A percentile compares a stretch with the other conserved stretches of the same genome.
phyloP scores from a whole-genome alignment of 2,888 invertebrate species.

The Drosophila melanosoma region DNA sequence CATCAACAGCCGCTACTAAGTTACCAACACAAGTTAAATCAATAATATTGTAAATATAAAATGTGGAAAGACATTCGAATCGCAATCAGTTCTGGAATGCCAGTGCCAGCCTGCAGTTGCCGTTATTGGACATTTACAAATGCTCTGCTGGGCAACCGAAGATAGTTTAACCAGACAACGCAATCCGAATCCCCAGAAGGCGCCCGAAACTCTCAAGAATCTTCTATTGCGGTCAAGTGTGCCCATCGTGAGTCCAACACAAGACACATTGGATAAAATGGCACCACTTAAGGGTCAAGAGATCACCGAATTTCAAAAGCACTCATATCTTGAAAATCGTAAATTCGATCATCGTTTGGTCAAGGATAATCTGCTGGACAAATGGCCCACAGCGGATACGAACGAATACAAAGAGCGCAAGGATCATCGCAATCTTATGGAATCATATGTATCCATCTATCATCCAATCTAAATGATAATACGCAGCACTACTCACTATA shows the following conservation, averaged over 20 bases:
- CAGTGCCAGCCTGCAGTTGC: conserved; percentile 5
- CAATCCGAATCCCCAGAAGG: conserved; percentile 79
- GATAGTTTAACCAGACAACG: conserved; percentile 79
- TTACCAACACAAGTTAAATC: conserved; percentile 68
- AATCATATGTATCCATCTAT: conserved; percentile 83
- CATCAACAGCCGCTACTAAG: conserved; percentile 46
- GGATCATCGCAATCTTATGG: conserved; percentile 85
- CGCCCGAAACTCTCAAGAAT: conserved; percentile 81
- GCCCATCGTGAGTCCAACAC: conserved; percentile 83
- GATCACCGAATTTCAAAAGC: conserved; percentile 72
- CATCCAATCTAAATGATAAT: conserved; percentile 16
- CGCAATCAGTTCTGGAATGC: conserved; percentile 27
- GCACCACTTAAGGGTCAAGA: conserved; percentile 72
- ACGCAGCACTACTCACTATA: conserved; percentile 3
- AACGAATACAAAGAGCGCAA: conserved; percentile 82
- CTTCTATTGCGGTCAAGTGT: conserved; percentile 83
- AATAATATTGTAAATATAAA: conserved; percentile 45
- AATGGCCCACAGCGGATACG: conserved; percentile 81
- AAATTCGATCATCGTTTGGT: conserved; percentile 84
- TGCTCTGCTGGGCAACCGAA: conserved; percentile 84
- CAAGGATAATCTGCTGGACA: conserved; percentile 83
- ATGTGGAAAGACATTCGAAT: background rate
- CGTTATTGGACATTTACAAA: conserved; percentile 39
- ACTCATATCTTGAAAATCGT: conserved; percentile 83
- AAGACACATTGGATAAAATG: conserved; percentile 58